These are phyloP conservation scores for Tenebrio molitor DNA, from an alignment of 1,140 invertebrate species.

Conservation along the genomic window DNA sequence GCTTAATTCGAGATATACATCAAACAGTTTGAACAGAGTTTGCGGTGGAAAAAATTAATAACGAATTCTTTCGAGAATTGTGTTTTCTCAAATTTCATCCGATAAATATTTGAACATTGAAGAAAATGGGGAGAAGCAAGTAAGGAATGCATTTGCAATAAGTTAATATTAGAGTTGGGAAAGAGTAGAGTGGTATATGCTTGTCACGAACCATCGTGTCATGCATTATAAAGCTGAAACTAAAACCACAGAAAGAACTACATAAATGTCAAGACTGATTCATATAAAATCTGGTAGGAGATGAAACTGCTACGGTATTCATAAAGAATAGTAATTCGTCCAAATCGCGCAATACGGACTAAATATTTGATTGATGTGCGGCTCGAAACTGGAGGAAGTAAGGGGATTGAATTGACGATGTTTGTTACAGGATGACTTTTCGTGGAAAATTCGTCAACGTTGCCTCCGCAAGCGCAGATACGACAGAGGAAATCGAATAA, in stretches of 20 bases:
- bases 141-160: constrained; percentile 52
- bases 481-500: constrained; percentile 38
- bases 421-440: background rate
- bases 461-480: background rate
- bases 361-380: constrained; percentile 37
- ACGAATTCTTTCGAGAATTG: background rate
- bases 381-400: background rate
- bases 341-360: constrained; percentile 26
- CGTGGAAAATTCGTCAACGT: constrained; percentile 1
- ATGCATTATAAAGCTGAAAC: constrained; percentile 57
- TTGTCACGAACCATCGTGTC: constrained; percentile 58
- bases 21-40: background rate
- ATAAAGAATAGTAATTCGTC: constrained; percentile 43
- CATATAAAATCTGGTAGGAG: constrained; percentile 54
- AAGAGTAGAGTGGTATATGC: constrained; percentile 51
- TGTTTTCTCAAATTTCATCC: background rate
- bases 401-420: background rate
- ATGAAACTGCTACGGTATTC: constrained; percentile 36
- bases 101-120: constrained; percentile 12
- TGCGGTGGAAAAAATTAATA: constrained; percentile 1
- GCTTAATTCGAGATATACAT: background rate
- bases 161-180: constrained; percentile 54
- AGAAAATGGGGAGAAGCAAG: background rate
- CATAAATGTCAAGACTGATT: constrained; percentile 56
- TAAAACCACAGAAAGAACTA: constrained; percentile 57